Evolutionary conservation across 2,888 invertebrate genomes (phyloP), one percentile per base, ranked within the genome.

Genomic region (Erebia epiphron): DNA sequence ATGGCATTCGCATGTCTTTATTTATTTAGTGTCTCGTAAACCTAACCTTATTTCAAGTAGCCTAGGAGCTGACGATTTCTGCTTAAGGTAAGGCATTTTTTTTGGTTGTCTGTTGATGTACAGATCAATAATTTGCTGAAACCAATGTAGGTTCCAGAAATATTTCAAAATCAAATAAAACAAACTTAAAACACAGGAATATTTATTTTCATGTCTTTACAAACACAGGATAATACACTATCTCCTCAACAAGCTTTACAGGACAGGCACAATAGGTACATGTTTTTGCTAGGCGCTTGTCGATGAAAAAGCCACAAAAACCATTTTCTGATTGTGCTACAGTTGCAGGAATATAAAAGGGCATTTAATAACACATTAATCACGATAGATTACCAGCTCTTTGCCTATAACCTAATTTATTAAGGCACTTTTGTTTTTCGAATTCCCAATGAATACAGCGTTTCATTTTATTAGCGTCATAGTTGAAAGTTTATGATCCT

Each of bases 1-100:
- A 91, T 91, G 88, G 90, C 82, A 79, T 90, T 91, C 83, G 84
- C 89, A 86, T 91, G 91, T 90, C 85, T 87, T 86, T 87, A 87
- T 90, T 87, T 90, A 87, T 89, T 88, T 82, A 82, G 80, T 82
- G 75, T 83, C 85, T 87, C 86, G 84, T 91, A 89, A 91, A 90
- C 79, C 77, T 73, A 67, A 69, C 74, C 79, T 86, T 84, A 89
- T 89, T 88, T 87, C 52, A n/a, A 52, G 18, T 67, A 67, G 67
- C 21, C 2, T 13, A 18, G 18, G 67, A 67, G 67, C 52, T 67
- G 35, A 14, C 21, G 13, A 16, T 18, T 2, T 46, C 0, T 13
- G 14, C 0, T 57, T 35, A 5, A 35, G 35, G 35, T 35, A 35
- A 35, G 35, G 35, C 7, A 7, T 7, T 35, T 35, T 35, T 35